phyloP scores from a whole-genome alignment of 1,140 invertebrate genomes.

The Tetranychus cinnabarinus region DNA sequence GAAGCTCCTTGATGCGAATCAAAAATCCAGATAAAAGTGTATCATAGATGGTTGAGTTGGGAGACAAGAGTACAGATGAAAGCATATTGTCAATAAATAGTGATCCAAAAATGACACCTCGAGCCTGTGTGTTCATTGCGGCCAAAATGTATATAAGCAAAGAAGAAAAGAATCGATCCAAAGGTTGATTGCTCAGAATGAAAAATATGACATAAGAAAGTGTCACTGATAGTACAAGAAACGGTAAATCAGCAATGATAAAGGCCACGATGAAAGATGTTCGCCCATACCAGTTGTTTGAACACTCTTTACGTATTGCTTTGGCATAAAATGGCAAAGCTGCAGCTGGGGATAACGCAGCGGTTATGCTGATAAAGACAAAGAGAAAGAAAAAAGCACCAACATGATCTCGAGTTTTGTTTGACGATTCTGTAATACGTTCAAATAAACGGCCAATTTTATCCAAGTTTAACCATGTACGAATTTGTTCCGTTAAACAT shows the following conservation, averaged over 20 bases:
- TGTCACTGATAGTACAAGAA: neutral
- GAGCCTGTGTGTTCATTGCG: neutral
- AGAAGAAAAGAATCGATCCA: neutral
- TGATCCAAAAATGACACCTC: neutral
- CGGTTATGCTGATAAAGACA: neutral
- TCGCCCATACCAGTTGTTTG: slow-evolving; percentile 39
- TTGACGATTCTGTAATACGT: neutral
- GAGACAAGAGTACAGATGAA: neutral
- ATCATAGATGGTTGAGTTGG: neutral
- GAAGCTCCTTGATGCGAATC: neutral
- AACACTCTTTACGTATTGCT: slow-evolving; percentile 49
- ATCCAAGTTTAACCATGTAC: neutral
- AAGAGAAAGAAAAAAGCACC: neutral
- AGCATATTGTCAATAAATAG: too few relatives aligned
- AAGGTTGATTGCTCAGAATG: slow-evolving; percentile 16
- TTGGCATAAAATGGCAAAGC: neutral
- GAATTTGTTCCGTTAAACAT: neutral
- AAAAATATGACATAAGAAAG: neutral
- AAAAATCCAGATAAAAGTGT: slow-evolving; percentile 1
- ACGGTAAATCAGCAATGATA: slow-evolving; percentile 1
- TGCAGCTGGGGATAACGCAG: neutral
- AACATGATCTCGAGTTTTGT: neutral
- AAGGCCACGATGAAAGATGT: neutral
- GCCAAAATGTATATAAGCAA: neutral
- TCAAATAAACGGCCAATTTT: neutral